Evolutionary conservation across 2,113 vertebrate genomes (phyloP), one percentile per base, ranked within the genome.

Genomic region (Canis aureus): DNA sequence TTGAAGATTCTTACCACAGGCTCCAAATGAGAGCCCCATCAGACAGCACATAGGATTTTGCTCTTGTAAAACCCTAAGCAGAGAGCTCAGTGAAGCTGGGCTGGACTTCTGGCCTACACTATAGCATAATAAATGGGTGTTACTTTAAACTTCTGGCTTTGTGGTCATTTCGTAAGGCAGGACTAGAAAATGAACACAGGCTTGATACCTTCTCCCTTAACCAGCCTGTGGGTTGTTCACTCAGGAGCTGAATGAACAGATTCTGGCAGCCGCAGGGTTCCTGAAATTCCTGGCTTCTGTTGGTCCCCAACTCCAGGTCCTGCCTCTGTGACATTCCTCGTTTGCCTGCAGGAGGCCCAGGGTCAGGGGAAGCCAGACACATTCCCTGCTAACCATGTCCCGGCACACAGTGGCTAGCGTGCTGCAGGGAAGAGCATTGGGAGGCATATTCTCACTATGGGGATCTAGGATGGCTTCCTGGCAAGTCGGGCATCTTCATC

Each of bases 351-450:
- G 81, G 69, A 43, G 62, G n/a, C 49, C 49, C 43, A 22, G 11
- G 11, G 16, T 1, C 32, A 1, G 29, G 51, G 59, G n/a, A 43
- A 78, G 49, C 43, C 59, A 23, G 71, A 59, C 59, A 8, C 49
- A 11, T 13, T n/a, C 23, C 19, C 62, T 11, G 27, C 12, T 49
- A 0, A 25, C 19, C 12, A 32, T 0, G 32, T 38, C 57, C 62
- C 10, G 16, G 49, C 10, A 23, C 62, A 32, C 0, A 5, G 43
- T 8, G n/a, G 51, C 51, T 29, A 1, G 13, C 1, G 20, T 1
- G 35, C 53, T 92, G 27, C 55, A 0, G n/a, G 12, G 29, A 1
- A 27, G 29, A 9, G 80, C 4, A 8, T 12, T 20, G 64, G 20
- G 25, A 60, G 19, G 35, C 60, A 49, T 29, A 35, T 29, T 60